Evolutionary conservation across 2,797 vertebrate species (phyloP).

Genomic region (Leuciscus waleckii): DNA sequence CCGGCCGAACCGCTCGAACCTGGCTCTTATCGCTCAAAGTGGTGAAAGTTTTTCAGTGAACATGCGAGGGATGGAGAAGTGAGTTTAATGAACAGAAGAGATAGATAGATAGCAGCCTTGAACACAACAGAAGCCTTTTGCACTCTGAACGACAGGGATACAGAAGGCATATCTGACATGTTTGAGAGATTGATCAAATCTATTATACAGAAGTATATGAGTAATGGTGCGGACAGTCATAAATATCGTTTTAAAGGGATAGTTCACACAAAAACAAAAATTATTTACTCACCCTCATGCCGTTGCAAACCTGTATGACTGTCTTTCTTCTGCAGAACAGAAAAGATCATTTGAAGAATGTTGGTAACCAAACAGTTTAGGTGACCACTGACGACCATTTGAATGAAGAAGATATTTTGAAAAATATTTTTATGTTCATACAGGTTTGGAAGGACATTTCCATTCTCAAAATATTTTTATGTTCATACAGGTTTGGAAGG

Average conservation of each 20-base stretch:
- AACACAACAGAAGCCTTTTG: slow-evolving; percentile 37
- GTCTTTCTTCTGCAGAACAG: neutral
- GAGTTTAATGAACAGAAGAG: slow-evolving; percentile 43
- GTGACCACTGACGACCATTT: neutral
- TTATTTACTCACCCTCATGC: neutral
- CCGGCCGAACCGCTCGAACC: neutral
- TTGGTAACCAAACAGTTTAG: neutral
- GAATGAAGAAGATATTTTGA: neutral
- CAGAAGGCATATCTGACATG: slow-evolving; percentile 6
- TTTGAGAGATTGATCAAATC: slow-evolving; percentile 3
- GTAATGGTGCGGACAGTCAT: neutral
- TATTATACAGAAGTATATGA: neutral
- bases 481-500: neutral
- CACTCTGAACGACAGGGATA: slow-evolving; percentile 13
- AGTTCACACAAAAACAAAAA: neutral
- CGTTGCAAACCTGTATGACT: neutral
- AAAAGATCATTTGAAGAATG: neutral
- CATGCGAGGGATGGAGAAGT: slow-evolving; percentile 37
- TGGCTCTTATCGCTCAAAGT: slow-evolving; percentile 37
- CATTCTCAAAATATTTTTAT: neutral
- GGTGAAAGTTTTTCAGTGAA: slow-evolving; percentile 50
- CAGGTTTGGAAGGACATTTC: neutral
- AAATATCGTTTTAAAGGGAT: neutral
- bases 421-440: neutral
- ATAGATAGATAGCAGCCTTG: slow-evolving; percentile 36